A percentile compares a stretch with the other conserved stretches of the same genome.
Evolutionary conservation across 37 sponge, comb jelly and placozoan species (phyloP).

Genomic region (Eunapius fragilis): DNA sequence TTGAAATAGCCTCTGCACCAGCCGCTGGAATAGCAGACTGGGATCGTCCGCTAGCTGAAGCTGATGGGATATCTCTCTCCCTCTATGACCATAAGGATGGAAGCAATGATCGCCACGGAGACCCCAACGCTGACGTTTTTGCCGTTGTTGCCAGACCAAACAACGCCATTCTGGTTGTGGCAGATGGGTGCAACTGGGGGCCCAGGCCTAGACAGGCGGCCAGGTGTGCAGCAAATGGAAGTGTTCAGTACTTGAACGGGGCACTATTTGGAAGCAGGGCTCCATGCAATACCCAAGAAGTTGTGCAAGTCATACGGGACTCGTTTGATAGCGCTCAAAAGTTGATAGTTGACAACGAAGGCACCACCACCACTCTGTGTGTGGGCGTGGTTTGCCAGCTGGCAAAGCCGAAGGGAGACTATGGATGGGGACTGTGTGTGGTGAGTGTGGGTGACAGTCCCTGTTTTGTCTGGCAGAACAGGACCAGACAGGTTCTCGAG

Average conservation of each 20-base stretch:
- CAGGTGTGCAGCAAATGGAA: slow-evolving; percentile 73
- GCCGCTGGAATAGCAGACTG: slow-evolving; percentile 68
- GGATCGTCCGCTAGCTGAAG: slow-evolving; percentile 32
- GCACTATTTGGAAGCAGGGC: slow-evolving; percentile 42
- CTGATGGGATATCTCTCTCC: slow-evolving; percentile 73
- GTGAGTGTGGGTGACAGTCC: too few relatives aligned
- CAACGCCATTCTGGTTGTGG: slow-evolving; percentile 64
- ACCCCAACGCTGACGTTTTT: slow-evolving; percentile 89
- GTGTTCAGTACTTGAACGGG: slow-evolving; percentile 47
- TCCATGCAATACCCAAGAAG: slow-evolving; percentile 47
- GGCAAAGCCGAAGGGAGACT: slow-evolving; percentile 9
- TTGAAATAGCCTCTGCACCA: background rate
- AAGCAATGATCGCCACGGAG: slow-evolving; percentile 54
- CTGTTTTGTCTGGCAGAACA: slow-evolving; percentile 66
- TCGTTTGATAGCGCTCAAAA: slow-evolving; percentile 76
- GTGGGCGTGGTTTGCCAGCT: slow-evolving; percentile 70
- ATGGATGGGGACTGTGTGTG: slow-evolving; percentile 79
- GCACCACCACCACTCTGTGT: slow-evolving; percentile 82
- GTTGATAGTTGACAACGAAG: slow-evolving; percentile 60
- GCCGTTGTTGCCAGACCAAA: slow-evolving; percentile 57
- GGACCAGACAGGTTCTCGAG: slow-evolving; percentile 52
- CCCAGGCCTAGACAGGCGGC: slow-evolving; percentile 78
- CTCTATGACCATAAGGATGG: slow-evolving; percentile 69
- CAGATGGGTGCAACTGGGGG: slow-evolving; percentile 89
- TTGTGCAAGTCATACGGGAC: slow-evolving; percentile 54